Conservation (phyloP, 2,113 vertebrate genomes). For the Hydrolagus affinis region DNA sequence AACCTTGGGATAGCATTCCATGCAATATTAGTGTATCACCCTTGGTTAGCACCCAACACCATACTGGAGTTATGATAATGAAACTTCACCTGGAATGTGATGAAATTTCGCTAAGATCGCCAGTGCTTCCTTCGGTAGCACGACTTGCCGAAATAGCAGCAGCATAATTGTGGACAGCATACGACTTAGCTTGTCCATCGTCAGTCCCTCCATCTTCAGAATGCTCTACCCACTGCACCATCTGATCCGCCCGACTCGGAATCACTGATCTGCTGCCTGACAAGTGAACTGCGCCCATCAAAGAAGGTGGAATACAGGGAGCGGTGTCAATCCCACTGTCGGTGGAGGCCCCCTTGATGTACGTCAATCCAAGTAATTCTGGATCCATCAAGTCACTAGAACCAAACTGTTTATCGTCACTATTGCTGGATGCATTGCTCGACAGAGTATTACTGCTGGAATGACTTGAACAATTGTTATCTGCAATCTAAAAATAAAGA, state of each 20-base stretch:
- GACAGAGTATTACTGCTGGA: slow-evolving; percentile 91
- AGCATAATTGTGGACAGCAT: slow-evolving; percentile 64
- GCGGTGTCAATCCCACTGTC: slow-evolving; percentile 91
- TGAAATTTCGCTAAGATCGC: slow-evolving; percentile 81
- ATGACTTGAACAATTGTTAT: slow-evolving; percentile 83
- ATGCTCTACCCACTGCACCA: slow-evolving; percentile 59
- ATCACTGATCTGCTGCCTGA: slow-evolving; percentile 57
- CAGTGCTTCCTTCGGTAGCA: slow-evolving; percentile 69
- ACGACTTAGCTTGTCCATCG: slow-evolving; percentile 69
- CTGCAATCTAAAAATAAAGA: slow-evolving; percentile 60
- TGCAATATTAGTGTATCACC: too few relatives aligned
- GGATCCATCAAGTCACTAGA: slow-evolving; percentile 89
- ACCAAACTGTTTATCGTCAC: slow-evolving; percentile 88
- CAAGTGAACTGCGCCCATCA: slow-evolving; percentile 53
- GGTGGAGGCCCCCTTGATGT: slow-evolving; percentile 86
- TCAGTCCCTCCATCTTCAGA: slow-evolving; percentile 55
- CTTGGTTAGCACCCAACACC: too few relatives aligned
- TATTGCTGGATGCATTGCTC: slow-evolving; percentile 85
- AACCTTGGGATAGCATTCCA: too few relatives aligned
- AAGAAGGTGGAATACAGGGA: slow-evolving; percentile 64
- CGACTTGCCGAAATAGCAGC: slow-evolving; percentile 58
- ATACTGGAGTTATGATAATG: background rate
- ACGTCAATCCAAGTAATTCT: slow-evolving; percentile 78
- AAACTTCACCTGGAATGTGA: slow-evolving; percentile 73
- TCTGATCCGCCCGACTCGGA: slow-evolving; percentile 63